Evolutionary conservation across 1,140 invertebrate genomes (phyloP).

Genomic region (Hyles euphorbiae): DNA sequence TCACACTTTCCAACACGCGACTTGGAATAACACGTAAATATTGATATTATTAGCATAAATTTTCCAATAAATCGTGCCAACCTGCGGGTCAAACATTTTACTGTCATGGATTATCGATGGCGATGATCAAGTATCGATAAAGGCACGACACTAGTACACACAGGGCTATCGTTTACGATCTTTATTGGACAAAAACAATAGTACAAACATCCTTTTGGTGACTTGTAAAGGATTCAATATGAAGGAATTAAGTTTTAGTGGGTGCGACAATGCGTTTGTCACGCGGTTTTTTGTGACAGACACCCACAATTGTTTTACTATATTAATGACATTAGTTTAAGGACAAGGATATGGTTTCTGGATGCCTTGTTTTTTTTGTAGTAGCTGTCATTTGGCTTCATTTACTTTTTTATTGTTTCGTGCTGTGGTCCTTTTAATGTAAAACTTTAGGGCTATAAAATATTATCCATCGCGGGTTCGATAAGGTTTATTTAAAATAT

Average conservation of each 20-base stretch:
- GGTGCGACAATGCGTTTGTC: constrained; percentile 1
- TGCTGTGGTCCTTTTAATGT: too few relatives aligned
- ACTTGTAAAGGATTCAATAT: constrained; percentile 44
- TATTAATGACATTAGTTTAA: too few relatives aligned
- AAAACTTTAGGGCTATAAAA: too few relatives aligned
- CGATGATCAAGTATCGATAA: constrained; percentile 50
- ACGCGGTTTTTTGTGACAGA: too few relatives aligned
- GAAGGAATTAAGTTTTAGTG: constrained; percentile 44
- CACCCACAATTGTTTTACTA: too few relatives aligned
- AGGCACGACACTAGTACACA: constrained; percentile 36
- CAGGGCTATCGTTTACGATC: constrained; percentile 53
- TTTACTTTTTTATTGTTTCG: too few relatives aligned
- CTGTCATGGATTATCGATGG: constrained; percentile 36
- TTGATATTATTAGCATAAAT: constrained; percentile 47
- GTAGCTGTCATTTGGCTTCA: too few relatives aligned
- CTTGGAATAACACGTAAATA: constrained; percentile 30
- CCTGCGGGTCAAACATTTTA: constrained; percentile 49
- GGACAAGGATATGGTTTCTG: too few relatives aligned
- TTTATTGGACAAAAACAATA: constrained; percentile 52
- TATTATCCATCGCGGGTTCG: too few relatives aligned
- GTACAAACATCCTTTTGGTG: constrained; percentile 21
- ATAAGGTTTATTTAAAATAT: too few relatives aligned
- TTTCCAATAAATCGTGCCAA: constrained; percentile 49
- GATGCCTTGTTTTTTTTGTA: too few relatives aligned
- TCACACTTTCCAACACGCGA: constrained; percentile 21